These are phyloP conservation scores for Heterotilapia buettikoferi DNA, from an alignment of 2,113 vertebrate genomes.

Conservation along the genomic window DNA sequence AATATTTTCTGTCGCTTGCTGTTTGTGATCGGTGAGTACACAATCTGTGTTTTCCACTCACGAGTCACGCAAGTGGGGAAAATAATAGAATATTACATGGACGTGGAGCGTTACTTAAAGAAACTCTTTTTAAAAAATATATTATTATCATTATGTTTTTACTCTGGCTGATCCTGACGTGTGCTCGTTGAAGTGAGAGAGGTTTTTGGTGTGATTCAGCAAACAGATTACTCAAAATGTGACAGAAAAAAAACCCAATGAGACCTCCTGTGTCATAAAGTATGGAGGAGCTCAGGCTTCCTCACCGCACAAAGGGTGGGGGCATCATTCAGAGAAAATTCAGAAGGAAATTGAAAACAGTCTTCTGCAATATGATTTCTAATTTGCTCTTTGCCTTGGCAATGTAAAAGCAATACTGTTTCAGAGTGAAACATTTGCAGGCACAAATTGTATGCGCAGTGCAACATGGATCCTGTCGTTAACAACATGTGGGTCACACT, in stretches of 20 bases:
- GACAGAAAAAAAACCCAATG: not conserved
- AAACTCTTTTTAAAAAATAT: not conserved
- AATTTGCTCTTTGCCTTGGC: slow-evolving; percentile 32
- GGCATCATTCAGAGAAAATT: slow-evolving; percentile 47
- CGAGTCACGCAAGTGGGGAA: slow-evolving; percentile 1
- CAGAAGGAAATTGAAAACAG: slow-evolving; percentile 16
- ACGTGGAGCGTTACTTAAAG: slow-evolving; percentile 14
- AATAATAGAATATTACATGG: slow-evolving; percentile 26
- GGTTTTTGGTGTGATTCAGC: slow-evolving; percentile 33
- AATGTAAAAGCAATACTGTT: not conserved
- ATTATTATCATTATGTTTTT: not conserved
- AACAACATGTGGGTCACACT: slow-evolving; percentile 8
- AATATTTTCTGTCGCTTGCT: slow-evolving; percentile 48
- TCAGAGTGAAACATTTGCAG: slow-evolving; percentile 21
- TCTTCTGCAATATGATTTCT: not conserved
- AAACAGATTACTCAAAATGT: slow-evolving; percentile 30
- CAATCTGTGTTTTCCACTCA: slow-evolving; percentile 16
- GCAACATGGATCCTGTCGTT: not conserved
- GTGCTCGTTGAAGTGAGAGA: slow-evolving; percentile 20
- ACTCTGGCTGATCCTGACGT: not conserved
- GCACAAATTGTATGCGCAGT: slow-evolving; percentile 27
- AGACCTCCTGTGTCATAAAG: not conserved
- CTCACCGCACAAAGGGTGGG: not conserved
- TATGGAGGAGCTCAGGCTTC: not conserved
- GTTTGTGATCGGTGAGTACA: slow-evolving; percentile 54